phyloP scores from a whole-genome alignment of 1,140 invertebrate species.

The Aphelinus atriplicis region DNA sequence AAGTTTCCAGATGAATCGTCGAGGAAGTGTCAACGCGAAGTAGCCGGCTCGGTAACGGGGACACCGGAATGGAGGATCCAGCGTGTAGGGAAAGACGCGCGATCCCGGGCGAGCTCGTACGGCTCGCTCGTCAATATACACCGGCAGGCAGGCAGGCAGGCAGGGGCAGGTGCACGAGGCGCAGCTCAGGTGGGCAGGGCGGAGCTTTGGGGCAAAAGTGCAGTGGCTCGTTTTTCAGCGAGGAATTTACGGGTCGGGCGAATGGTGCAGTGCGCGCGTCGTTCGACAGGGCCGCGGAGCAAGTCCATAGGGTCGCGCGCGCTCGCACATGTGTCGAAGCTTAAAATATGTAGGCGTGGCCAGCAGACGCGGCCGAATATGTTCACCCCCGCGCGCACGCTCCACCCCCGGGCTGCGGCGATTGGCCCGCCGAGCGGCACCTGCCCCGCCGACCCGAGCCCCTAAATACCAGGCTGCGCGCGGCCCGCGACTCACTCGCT shows the following conservation, averaged over 20 bases:
- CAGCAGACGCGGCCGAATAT: conserved; percentile 66
- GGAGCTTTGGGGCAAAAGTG: conserved; percentile 57
- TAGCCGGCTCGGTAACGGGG: too few relatives aligned
- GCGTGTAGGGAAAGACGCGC: conserved; percentile 10
- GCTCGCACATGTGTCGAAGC: conserved; percentile 65
- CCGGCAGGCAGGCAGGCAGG: too few relatives aligned
- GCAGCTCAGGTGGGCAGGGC: conserved; percentile 42
- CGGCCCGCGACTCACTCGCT: conserved; percentile 56
- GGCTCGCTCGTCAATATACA: too few relatives aligned
- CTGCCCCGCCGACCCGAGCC: conserved; percentile 47
- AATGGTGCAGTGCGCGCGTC: too few relatives aligned
- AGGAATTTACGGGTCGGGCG: conserved; percentile 52
- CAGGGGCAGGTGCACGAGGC: conserved; percentile 42
- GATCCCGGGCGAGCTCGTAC: neutral
- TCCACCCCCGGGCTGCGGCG: conserved; percentile 61
- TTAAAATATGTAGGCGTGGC: conserved; percentile 68
- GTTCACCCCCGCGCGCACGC: conserved; percentile 58
- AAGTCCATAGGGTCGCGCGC: conserved; percentile 43
- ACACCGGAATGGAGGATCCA: neutral
- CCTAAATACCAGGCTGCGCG: conserved; percentile 61
- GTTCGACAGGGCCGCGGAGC: conserved; percentile 30
- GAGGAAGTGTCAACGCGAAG: too few relatives aligned
- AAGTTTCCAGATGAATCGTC: too few relatives aligned
- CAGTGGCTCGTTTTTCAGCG: conserved; percentile 64
- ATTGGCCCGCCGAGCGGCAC: conserved; percentile 49